Evolutionary conservation across 2,888 invertebrate species (phyloP).

Genomic region (Dorcus hopei): DNA sequence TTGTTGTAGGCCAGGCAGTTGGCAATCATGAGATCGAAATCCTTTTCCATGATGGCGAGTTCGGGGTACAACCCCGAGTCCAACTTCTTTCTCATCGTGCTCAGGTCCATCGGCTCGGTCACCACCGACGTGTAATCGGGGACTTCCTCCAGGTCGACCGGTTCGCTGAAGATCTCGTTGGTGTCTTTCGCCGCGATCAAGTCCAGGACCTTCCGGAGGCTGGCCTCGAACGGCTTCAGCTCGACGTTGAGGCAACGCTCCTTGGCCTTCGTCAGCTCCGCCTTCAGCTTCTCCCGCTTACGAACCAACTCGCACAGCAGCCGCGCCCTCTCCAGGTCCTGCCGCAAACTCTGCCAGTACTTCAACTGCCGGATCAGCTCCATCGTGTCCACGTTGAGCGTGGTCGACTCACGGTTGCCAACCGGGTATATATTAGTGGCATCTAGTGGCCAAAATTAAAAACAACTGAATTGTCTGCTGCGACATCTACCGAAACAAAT

Average conservation of each 20-base stretch:
- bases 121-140: constrained; percentile 88
- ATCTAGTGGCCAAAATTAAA: constrained; percentile 1
- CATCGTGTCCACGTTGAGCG: constrained; percentile 56
- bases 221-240: constrained; percentile 77
- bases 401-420: constrained; percentile 39
- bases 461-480: not conserved
- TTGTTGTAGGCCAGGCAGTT: constrained; percentile 96
- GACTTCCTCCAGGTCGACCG: constrained; percentile 84
- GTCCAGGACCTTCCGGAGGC: constrained; percentile 73
- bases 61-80: constrained; percentile 65
- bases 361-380: constrained; percentile 84
- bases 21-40: constrained; percentile 93
- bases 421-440: constrained; percentile 19
- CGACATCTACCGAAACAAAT: too few species aligned
- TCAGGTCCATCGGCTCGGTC: constrained; percentile 83
- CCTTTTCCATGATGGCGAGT: constrained; percentile 77
- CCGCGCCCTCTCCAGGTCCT: constrained; percentile 90
- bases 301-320: constrained; percentile 91
- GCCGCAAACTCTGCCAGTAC: constrained; percentile 90
- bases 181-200: constrained; percentile 75
- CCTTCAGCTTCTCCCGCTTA: constrained; percentile 92
- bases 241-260: constrained; percentile 79
- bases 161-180: constrained; percentile 87
- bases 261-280: constrained; percentile 76
- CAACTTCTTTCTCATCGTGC: constrained; percentile 79